Evolutionary conservation across 2,797 vertebrate species (phyloP), one percentile per base, ranked within the genome.

Genomic region (Neosilurus mollespiculum): DNA sequence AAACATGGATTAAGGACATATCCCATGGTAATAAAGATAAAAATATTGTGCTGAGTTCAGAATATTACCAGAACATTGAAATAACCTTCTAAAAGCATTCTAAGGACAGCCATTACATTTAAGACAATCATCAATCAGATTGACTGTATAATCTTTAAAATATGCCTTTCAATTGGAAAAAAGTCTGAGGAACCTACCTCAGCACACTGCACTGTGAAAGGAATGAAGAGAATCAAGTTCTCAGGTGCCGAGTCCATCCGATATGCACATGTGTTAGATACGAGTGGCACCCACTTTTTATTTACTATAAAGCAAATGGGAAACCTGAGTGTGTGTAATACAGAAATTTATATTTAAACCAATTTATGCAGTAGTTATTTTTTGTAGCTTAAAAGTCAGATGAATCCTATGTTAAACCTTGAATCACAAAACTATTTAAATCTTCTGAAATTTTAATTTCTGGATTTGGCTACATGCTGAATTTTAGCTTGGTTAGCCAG

Each of bases 191-290:
- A 59, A 51, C 86, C 83, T 88, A 95, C 94, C 72, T 65, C 34
- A 62, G 7, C 64, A 85, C 93, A 94, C 22, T 86, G 83, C 49
- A 87, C 90, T 22, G 26, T 72, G 80, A 86, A 86, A 14, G 86
- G 80, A 70, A 91, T 87, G 72, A 93, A 91, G 80, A 91, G 90
- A 4, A 86, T 72, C 0, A 88, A 54, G 11, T 91, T 51, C n/a
- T 88, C 89, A 59, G 89, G 81, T 2, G 80, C 61, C 2, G 90
- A 90, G 11, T 83, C 49, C 0, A 90, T 12, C 22, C 22, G 87
- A 84, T 88, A 83, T 0, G 92, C 93, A 87, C 94, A 95, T 0
- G 87, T 82, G 1, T 84, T 86, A n/a, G 93, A 93, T 7, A 94
- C 83, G 84, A 94, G 91, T 0, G 91, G 91, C 83, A 80, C 51